Percentiles rank a stretch among this genome's conserved stretches.
Evolutionary conservation across 92 coral and sea anemone species (phyloP).

Genomic region (Palythoa heliodiscus): DNA sequence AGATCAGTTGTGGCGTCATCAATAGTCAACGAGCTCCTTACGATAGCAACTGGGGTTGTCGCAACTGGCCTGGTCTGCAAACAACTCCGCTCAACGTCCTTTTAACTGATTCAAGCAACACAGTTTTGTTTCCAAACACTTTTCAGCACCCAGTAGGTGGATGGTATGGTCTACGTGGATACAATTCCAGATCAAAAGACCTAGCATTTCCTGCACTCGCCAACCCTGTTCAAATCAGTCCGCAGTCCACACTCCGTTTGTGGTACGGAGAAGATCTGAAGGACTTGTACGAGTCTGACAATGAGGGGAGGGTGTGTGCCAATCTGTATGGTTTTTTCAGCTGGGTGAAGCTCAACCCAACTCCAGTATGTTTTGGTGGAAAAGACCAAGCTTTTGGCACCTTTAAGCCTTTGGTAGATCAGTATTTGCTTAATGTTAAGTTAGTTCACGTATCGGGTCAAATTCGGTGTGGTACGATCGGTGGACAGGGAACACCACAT

Average conservation of each 20-base stretch:
- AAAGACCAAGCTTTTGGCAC: not conserved
- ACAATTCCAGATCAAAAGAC: not conserved
- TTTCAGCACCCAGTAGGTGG: not conserved
- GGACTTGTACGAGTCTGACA: not conserved
- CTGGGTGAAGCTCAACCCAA: not conserved
- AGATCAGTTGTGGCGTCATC: not conserved
- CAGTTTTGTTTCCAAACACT: not conserved
- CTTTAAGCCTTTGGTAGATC: not conserved
- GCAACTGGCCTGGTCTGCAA: not conserved
- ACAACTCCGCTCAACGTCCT: not conserved
- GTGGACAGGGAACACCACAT: not conserved
- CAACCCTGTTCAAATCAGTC: not conserved
- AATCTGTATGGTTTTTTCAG: not conserved
- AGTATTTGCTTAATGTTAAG: not conserved
- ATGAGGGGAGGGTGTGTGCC: not conserved
- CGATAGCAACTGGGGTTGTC: conserved; percentile 4
- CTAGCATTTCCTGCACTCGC: conserved; percentile 1
- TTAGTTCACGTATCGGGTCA: not conserved
- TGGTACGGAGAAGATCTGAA: conserved; percentile 11
- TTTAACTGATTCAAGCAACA: not conserved
- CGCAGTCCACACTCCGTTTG: not conserved
- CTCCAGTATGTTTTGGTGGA: not conserved
- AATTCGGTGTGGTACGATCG: not conserved
- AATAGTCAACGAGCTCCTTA: not conserved
- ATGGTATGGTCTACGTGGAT: not conserved